Percentiles rank a stretch among this genome's conserved stretches.
phyloP scores from a whole-genome alignment of 2,797 vertebrate genomes.

The Neosilurus hyrtlii region DNA sequence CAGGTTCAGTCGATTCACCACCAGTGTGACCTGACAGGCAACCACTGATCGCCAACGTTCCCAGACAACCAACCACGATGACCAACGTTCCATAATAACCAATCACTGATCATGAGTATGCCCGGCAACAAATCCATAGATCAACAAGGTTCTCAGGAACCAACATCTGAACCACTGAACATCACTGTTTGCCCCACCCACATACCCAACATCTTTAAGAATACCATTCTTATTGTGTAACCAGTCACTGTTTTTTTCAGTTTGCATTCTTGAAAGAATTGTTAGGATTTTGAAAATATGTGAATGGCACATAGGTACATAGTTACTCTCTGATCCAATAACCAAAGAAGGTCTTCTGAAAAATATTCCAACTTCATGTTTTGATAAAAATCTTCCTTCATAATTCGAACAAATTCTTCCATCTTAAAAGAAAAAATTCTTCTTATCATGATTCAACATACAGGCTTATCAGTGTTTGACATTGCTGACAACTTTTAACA shows the following conservation, averaged over 20 bases:
- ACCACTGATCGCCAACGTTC: background rate
- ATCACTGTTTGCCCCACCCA: background rate
- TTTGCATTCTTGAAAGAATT: too few species aligned
- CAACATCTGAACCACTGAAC: background rate
- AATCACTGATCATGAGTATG: too few species aligned
- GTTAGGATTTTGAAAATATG: background rate
- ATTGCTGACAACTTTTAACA: background rate
- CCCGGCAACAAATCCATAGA: background rate
- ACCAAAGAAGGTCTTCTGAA: background rate
- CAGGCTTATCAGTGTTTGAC: background rate
- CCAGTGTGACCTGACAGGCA: background rate
- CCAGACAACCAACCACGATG: background rate
- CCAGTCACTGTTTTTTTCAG: background rate
- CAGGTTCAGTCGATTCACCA: background rate
- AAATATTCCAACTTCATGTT: background rate
- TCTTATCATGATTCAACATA: background rate
- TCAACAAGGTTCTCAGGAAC: background rate
- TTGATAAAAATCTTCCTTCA: background rate
- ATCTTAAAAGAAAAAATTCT: background rate
- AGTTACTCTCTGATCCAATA: background rate
- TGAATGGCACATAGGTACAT: too few species aligned
- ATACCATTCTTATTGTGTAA: background rate
- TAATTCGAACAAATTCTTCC: background rate
- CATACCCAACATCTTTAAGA: background rate
- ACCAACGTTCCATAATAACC: background rate